Conservation (phyloP, 2,113 vertebrate genomes). For the Crotalus helleri region DNA sequence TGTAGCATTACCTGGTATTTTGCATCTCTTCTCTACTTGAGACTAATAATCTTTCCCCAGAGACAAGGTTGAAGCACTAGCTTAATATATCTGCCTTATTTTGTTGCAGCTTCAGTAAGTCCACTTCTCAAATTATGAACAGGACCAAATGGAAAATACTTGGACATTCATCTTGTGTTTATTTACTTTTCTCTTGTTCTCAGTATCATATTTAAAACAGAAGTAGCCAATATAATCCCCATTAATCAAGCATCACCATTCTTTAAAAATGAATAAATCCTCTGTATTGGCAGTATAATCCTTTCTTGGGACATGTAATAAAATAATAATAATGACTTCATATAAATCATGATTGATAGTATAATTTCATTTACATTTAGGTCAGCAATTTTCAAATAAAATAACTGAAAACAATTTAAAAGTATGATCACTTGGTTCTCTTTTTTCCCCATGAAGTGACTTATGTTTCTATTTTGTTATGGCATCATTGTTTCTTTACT, state of each 20-base stretch:
- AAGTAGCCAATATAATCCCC: neutral
- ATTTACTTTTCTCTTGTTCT: neutral
- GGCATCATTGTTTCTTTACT: neutral
- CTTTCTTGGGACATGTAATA: neutral
- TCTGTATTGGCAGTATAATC: neutral
- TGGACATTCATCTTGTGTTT: neutral
- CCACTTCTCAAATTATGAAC: constrained; percentile 10
- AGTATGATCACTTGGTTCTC: neutral
- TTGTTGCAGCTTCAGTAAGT: neutral
- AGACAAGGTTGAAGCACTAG: constrained; percentile 1
- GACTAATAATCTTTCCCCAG: constrained; percentile 3
- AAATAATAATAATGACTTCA: neutral
- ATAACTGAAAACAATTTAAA: neutral
- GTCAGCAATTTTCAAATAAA: neutral
- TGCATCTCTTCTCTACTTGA: constrained; percentile 23
- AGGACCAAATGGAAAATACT: neutral
- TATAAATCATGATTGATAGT: neutral
- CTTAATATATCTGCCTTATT: neutral
- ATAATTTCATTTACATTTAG: neutral
- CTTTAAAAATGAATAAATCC: neutral
- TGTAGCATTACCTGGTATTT: neutral
- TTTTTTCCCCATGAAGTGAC: neutral
- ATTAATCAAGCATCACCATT: neutral
- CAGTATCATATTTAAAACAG: neutral
- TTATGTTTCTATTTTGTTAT: neutral